Evolutionary conservation across 2,113 vertebrate species (phyloP), one percentile per base, ranked within the genome.

Genomic region (Oncorhynchus gorbuscha): DNA sequence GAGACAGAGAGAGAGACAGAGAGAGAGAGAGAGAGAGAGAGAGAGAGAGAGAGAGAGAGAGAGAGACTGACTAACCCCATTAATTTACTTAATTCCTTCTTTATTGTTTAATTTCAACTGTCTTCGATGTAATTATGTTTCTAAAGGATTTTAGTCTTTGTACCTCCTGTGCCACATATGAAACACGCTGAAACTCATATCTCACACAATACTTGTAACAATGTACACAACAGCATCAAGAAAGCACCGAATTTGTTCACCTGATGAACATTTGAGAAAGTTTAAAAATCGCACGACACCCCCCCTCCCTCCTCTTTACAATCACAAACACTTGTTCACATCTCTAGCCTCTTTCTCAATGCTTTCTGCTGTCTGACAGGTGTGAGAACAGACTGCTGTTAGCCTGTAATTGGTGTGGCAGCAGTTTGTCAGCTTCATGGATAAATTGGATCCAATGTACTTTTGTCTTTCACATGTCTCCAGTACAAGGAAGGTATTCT

Each of bases 371-470:
- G 75, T 20, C 79, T 87, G 85, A 79, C 89, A 91, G 86, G 89
- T 93, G 92, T 91, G 89, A 92, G 30, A 26, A 92, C 86, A 87
- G 85, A 61, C 61, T 83, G 85, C 84, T 81, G 85, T 83, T 87
- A 88, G 90, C 85, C 81, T 69, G 83, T 93, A 92, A 94, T 90
- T 90, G 91, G 91, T 91, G 89, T 91, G 88, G 88, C 89, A 91
- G 84, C 80, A 92, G 85, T 86, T 87, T 92, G 86, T 85, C 85
- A 88, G 87, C 89, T 87, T 82, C 73, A 79, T 76, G 84, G 76
- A 86, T 86, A 85, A 81, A 85, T 85, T 88, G 76, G 75, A 81
- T 75, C 69, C 76, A 83, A 79, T 88, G 83, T 83, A n/a, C 48
- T 22, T 45, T 28, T 5, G 6, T 18, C 58, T 59, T 71, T 81